Evolutionary conservation across 2,113 vertebrate genomes (phyloP).

Genomic region (Nibea coibor): DNA sequence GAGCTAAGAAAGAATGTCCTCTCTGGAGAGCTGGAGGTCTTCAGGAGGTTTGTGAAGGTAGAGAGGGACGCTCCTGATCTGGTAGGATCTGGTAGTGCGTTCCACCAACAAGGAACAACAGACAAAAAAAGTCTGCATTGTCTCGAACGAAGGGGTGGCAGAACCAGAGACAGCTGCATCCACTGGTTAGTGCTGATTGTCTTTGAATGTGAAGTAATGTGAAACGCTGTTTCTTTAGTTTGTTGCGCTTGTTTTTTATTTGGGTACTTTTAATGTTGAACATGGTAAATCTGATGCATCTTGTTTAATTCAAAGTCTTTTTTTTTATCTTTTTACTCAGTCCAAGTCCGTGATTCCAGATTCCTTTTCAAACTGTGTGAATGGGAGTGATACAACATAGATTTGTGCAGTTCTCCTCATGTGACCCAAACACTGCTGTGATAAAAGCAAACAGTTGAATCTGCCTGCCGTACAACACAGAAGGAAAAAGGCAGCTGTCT

Average conservation of each 20-base stretch:
- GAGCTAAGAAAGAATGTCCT: too few relatives aligned
- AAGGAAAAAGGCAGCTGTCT: conserved; percentile 16
- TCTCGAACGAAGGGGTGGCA: too few relatives aligned
- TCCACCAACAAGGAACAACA: too few relatives aligned
- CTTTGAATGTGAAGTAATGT: background rate
- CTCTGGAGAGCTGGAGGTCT: too few relatives aligned
- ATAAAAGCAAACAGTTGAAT: conserved; percentile 7
- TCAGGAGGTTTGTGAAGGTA: too few relatives aligned
- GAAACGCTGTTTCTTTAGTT: background rate
- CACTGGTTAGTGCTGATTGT: background rate
- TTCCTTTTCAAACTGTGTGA: conserved; percentile 6
- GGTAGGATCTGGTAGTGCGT: too few relatives aligned
- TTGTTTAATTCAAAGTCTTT: background rate
- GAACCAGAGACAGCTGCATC: background rate
- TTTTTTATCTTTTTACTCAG: background rate
- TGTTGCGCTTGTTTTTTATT: background rate
- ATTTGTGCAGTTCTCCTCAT: conserved; percentile 9
- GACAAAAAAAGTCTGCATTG: too few relatives aligned
- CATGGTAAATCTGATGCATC: background rate
- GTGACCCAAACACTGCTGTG: conserved; percentile 10
- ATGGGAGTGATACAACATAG: background rate
- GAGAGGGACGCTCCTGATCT: too few relatives aligned
- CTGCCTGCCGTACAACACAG: conserved; percentile 1
- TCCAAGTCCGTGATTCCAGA: conserved; percentile 6
- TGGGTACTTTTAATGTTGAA: background rate